Evolutionary conservation across 2,888 invertebrate species (phyloP).

Genomic region (Himalopsyche kuldschensis): DNA sequence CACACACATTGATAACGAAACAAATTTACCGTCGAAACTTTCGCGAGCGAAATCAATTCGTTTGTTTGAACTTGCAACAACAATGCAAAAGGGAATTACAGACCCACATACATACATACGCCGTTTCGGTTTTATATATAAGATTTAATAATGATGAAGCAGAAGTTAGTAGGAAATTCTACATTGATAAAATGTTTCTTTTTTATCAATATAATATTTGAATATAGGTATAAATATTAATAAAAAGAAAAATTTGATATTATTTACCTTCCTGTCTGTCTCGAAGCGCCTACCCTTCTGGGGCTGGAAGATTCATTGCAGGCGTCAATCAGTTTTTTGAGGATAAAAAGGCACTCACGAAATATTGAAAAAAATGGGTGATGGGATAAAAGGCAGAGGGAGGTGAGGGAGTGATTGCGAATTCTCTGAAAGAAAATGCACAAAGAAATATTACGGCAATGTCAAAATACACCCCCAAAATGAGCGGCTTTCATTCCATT

Average conservation of each 20-base stretch:
- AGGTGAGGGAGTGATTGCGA: slow-evolving; percentile 92
- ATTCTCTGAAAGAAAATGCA: slow-evolving; percentile 65
- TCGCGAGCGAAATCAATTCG: no score
- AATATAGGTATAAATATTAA: no score
- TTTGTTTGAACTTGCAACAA: no score
- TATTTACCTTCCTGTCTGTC: slow-evolving; percentile 76
- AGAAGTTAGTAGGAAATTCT: no score
- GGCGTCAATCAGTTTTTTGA: slow-evolving; percentile 95
- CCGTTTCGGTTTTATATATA: no score
- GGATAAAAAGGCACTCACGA: slow-evolving; percentile 93
- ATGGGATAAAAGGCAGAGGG: slow-evolving; percentile 96
- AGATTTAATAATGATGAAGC: no score
- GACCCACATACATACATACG: no score
- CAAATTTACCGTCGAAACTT: no score
- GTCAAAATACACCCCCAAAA: neutral
- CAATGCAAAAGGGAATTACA: no score
- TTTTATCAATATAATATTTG: no score
- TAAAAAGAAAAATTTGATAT: neutral
- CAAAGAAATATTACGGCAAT: slow-evolving; percentile 3
- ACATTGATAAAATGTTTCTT: no score
- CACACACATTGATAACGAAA: no score
- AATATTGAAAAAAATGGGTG: slow-evolving; percentile 99
- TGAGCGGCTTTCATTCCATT: neutral
- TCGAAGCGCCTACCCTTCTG: slow-evolving; percentile 84
- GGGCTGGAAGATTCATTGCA: slow-evolving; percentile 94